A percentile compares a stretch with the other conserved stretches of the same genome.
These are phyloP conservation scores for Aurelia sp. DNA, from an alignment of 30 jellyfish, hydroid and myxozoan species.

Conservation along the genomic window DNA sequence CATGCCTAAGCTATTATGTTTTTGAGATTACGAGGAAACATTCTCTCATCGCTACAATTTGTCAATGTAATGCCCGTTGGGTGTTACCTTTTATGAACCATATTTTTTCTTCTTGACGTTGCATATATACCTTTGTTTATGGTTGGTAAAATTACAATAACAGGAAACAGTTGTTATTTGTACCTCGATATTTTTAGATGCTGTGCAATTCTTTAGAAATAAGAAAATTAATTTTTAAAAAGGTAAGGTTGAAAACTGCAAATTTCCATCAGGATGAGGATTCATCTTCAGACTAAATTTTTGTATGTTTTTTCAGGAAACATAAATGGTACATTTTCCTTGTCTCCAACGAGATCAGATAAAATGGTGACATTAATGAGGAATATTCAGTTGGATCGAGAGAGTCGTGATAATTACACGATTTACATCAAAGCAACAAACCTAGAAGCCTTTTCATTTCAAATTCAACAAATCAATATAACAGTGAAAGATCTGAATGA, in stretches of 20 bases:
- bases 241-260: neutral
- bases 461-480: conserved; percentile 55
- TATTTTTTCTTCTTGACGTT: too few species aligned
- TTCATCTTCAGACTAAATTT: neutral
- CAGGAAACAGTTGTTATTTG: too few species aligned
- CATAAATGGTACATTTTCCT: conserved; percentile 45
- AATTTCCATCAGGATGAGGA: neutral
- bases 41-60: too few species aligned
- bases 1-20: too few species aligned
- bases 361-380: conserved; percentile 52
- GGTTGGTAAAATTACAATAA: too few species aligned
- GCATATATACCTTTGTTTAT: too few species aligned
- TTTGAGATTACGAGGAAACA: too few species aligned
- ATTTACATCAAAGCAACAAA: conserved; percentile 71
- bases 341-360: conserved; percentile 59
- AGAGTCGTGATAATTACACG: conserved; percentile 49
- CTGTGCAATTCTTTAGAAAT: too few species aligned
- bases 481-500: conserved; percentile 83
- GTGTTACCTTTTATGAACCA: too few species aligned
- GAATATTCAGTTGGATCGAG: conserved; percentile 77
- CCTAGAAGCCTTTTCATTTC: conserved; percentile 27
- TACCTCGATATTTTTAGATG: too few species aligned
- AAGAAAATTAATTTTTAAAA: too few species aligned
- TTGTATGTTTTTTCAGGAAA: conserved; percentile 71
- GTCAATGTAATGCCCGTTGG: too few species aligned